phyloP scores from a whole-genome alignment of 2,113 vertebrate genomes.

The Phaetusa simplex region DNA sequence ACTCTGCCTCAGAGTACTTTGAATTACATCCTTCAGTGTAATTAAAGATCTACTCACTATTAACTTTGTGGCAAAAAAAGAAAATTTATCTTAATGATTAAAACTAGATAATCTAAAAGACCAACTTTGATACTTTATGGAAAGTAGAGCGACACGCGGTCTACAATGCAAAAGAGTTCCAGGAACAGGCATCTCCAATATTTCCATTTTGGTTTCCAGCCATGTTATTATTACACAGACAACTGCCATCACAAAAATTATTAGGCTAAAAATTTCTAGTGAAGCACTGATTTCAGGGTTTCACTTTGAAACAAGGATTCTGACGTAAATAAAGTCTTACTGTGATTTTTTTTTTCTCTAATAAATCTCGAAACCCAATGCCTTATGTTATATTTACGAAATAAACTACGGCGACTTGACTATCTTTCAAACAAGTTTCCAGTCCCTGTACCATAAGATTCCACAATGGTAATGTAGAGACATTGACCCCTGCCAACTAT shows the following conservation, averaged over 20 bases:
- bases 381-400: background rate
- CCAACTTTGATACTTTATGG: background rate
- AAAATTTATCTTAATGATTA: background rate
- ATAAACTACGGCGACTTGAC: background rate
- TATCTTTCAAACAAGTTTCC: background rate
- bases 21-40: background rate
- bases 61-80: slow-evolving; percentile 14
- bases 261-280: background rate
- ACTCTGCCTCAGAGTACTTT: background rate
- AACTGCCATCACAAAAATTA: background rate
- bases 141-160: background rate
- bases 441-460: background rate
- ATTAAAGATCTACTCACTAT: slow-evolving; percentile 7
- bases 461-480: background rate
- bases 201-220: background rate
- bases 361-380: background rate
- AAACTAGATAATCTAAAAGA: background rate
- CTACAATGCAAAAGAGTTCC: background rate
- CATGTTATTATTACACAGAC: background rate
- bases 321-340: background rate
- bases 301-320: background rate
- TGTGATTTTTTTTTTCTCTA: background rate
- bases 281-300: background rate
- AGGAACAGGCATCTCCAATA: background rate
- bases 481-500: background rate